These are phyloP conservation scores for Resseliella maxima DNA, from an alignment of 2,888 invertebrate genomes.

Conservation along the genomic window DNA sequence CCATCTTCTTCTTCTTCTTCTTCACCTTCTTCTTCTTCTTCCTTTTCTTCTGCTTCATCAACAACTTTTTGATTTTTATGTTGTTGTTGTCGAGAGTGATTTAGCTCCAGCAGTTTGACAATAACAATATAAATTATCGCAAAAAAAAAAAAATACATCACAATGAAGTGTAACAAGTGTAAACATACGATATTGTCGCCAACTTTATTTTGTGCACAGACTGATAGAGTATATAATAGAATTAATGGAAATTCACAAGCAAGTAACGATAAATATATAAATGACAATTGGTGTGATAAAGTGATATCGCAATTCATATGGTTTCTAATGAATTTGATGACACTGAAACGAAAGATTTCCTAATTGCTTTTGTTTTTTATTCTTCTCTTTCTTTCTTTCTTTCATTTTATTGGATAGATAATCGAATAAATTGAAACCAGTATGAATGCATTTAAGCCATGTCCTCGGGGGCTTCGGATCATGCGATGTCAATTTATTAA, in stretches of 20 bases:
- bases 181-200: neutral
- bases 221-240: neutral
- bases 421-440: neutral
- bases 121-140: neutral
- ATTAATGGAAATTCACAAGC: slow-evolving; percentile 24
- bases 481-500: neutral
- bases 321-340: slow-evolving; percentile 31
- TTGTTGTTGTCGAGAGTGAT: too few relatives aligned
- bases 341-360: neutral
- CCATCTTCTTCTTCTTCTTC: too few relatives aligned
- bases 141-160: neutral
- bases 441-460: neutral
- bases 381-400: neutral
- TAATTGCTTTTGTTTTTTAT: slow-evolving; percentile 17
- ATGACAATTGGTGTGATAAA: neutral
- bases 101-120: neutral
- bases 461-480: neutral
- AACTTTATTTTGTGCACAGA: slow-evolving; percentile 4
- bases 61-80: too few relatives aligned
- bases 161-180: neutral
- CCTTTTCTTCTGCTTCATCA: too few relatives aligned
- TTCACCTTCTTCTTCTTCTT: too few relatives aligned
- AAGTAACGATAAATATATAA: neutral
- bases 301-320: slow-evolving; percentile 32
- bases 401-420: neutral